Base-by-base conservation (phyloP, 2,888 invertebrate genomes). In the Imbricaverruca yamaguchii region DNA sequence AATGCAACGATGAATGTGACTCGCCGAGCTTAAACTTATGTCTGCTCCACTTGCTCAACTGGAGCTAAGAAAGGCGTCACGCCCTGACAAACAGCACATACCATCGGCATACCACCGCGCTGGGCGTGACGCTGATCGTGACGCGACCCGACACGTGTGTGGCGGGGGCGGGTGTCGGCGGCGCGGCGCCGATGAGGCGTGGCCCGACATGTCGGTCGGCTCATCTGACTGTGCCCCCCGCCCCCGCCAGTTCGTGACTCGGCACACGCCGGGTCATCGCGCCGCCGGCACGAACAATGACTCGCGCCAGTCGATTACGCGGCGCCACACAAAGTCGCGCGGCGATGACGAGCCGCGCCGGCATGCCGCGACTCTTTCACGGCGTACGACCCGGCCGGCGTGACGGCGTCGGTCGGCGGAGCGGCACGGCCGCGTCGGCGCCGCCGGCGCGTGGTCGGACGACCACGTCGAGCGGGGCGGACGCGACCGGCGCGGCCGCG, bases 161-260 rank as follows among this genome's bases (percentile, higher is more conserved):
- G 39, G 39, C 39, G 39, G 39, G 98, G 0, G 98, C 98, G 0
- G 96, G 99, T 81, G 94, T 97, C 84, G 99, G 98, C 89, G 98
- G 99, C 98, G 39, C 39, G 39, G 39, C 39, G 39, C 2, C 39
- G 39, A 39, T 3, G 39, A 39, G 39, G 39, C 39, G 39, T 39
- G 39, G 39, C 39, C 39, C 39, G 39, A 39, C 39, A 39, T 4
- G 39, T 39, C 39, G 39, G 39, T 39, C 39, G 39, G 4, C 39
- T 39, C 39, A 39, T 39, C 39, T 39, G 39, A 39, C 39, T 39
- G 39, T 39, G 39, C 39, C 39, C 97, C 97, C 86, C 98, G 98
- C 0, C 95, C 96, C 88, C 98, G 98, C 87, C 98, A 98, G 0
- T 98, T 98, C n/a, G 98, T 98, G 0, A 93, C 96, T 83, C 97